Evolutionary conservation across 2,888 invertebrate genomes (phyloP), one percentile per base, ranked within the genome.

Genomic region (Ichneumoninae sp.): DNA sequence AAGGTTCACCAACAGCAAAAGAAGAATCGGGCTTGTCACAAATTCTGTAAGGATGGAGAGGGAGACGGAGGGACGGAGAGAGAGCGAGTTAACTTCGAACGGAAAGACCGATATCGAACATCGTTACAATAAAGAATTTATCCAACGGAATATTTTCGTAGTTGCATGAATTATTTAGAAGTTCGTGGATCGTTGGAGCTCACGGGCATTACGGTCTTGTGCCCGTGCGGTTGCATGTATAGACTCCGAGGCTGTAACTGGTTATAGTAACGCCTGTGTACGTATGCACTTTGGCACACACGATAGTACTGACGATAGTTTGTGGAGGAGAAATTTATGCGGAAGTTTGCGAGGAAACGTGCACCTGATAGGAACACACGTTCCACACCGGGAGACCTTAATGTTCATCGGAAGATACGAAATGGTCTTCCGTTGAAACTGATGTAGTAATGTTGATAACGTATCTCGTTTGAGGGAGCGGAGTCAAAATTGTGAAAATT

Each of bases 281-380:
- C 44, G 73, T 33, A 71, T 81, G 73, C 65, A 70, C 54, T 76
- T 68, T 44, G 75, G 57, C 71, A 69, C 69, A 75, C 65, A 57
- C 69, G 69, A 50, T 26, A 81, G 81, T 81, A 70, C 81, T 77
- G 44, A 47, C 16, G 44, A 47, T 47, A 47, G 44, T 71, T 78
- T 33, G 76, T 66, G 54, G 66, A 79, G 52, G 76, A 73, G 79
- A 52, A 85, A 85, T 85, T 82, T 85, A 82, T 85, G 82, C 79
- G 71, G 76, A 82, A 85, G 82, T 85, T 85, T 80, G 82, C 50
- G 66, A 66, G 81, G 60, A 77, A 80, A 85, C 76, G 85, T 82
- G 85, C 79, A 54, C 66, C 79, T 66, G 85, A 82, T 85, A 82
- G 76, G 73, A 77, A 79, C 69, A 69, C 73, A 73, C 70, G 65